Evolutionary conservation across 2,888 invertebrate species (phyloP), one percentile per base, ranked within the genome.

Genomic region (Crioceris asparagi): DNA sequence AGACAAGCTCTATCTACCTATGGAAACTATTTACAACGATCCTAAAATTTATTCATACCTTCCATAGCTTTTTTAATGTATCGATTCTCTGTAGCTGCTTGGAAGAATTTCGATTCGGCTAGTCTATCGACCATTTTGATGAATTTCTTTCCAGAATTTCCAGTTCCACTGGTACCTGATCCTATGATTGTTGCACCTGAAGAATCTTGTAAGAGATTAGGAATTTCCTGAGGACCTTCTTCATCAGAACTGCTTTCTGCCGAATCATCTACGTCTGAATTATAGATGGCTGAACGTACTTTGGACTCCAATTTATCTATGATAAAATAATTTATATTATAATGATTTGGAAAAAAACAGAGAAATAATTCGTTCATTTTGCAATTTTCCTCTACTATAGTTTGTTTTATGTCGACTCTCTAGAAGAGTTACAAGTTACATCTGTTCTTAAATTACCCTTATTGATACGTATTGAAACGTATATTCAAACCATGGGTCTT

Each of bases 41-140:
- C n/a, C n/a, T n/a, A n/a, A n/a, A n/a, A n/a, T n/a, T n/a, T n/a
- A n/a, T n/a, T n/a, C 36, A 25, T 39, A 55, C 62, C 88, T 63
- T 88, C 85, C 80, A 93, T 86, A 1, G 88, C 86, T 49, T 80
- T 79, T 56, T 87, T 84, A 42, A 93, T 77, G 59, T 84, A 86
- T 50, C 84, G 83, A 57, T 83, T 76, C 57, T 92, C 91, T 1
- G 88, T 80, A 17, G 88, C 90, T 70, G 78, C 79, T 65, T 91
- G 88, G 61, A 92, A 91, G 58, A 87, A 83, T 61, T 82, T 82
- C 42, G 83, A 87, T 16, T 84, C 79, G 1, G 91, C 81, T 45
- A 92, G 79, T 59, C 78, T 81, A 59, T 91, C 87, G 7, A 92
- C 84, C 66, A 90, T 79, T 44, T 77, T 74, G 36, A 90, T 69